Evolutionary conservation across 2,797 vertebrate genomes (phyloP), one percentile per base, ranked within the genome.

Genomic region (Streptopelia turtur): DNA sequence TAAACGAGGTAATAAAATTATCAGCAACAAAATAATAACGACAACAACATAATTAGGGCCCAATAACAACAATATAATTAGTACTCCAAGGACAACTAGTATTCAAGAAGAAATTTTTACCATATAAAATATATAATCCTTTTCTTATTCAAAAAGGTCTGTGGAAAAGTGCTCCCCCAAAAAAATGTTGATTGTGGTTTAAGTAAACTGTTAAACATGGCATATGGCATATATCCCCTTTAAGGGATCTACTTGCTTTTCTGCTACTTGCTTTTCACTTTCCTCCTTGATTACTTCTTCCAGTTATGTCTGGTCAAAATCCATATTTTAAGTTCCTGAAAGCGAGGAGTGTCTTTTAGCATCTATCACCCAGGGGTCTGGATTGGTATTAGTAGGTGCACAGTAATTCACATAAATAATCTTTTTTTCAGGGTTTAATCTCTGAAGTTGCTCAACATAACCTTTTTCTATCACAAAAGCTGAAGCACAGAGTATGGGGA

Each of bases 231-330:
- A 15, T 31, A 18, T 23, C 12, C 27, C 18, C 72, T 65, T 10
- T 49, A 50, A 57, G 25, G 12, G 25, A 82, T 90, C 88, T 81
- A 59, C 21, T 78, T 59, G 1, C 16, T 88, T 87, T 83, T 83
- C 37, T 91, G 33, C 8, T 71, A 75, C 13, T 41, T 85, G 39
- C 28, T 75, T 85, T 90, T 74, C 56, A 81, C 21, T 75, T 91
- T 91, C 30, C 24, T 91, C 27, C 30, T 88, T 83, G 55, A 70
- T 81, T 93, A 68, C 9, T 72, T 81, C 23, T 77, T 35, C 18
- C 5, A 68, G 11, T 75, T 43, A 43, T n/a, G 9, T 27, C 45
- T 65, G 22, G 56, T 50, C 28, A 89, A 87, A 89, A 75, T 71
- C 41, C 13, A 6, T 75, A 33, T 47, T 83, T 93, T 35, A 71